Conservation (phyloP, 2,113 vertebrate genomes). For the Narcine bancroftii region DNA sequence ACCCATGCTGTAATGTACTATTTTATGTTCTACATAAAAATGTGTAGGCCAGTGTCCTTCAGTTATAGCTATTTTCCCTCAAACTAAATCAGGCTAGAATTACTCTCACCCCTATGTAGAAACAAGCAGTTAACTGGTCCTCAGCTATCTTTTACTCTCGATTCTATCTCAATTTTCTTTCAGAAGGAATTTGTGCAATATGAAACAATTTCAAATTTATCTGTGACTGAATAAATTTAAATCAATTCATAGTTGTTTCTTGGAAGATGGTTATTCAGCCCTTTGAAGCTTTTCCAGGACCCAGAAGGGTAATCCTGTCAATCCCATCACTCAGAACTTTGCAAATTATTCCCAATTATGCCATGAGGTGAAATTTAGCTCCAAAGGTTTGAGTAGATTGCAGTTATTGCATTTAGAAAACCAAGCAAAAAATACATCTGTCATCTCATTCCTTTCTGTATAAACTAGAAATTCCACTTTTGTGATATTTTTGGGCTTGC, state of each 20-base stretch:
- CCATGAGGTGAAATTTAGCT: background rate
- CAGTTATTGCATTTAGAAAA: background rate
- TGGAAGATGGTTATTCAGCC: no score
- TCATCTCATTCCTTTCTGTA: conserved; percentile 1
- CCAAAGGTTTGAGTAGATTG: background rate
- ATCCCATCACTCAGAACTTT: no score
- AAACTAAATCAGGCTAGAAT: background rate
- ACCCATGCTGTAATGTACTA: no score
- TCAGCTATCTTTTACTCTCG: background rate
- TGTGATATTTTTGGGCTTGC: background rate
- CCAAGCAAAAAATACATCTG: background rate
- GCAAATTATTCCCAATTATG: background rate
- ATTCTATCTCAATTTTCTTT: background rate
- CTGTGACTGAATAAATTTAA: background rate
- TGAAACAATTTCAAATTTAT: background rate
- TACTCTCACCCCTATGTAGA: background rate
- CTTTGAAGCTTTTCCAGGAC: no score
- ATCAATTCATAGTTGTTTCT: no score
- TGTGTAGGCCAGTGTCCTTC: background rate
- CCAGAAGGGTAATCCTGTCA: no score
- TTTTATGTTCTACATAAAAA: background rate
- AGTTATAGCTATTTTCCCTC: background rate
- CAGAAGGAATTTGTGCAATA: background rate
- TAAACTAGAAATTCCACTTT: conserved; percentile 27
- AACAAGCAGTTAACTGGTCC: background rate